Evolutionary conservation across 2,797 vertebrate species (phyloP).

Genomic region (Myotis vivesi): DNA sequence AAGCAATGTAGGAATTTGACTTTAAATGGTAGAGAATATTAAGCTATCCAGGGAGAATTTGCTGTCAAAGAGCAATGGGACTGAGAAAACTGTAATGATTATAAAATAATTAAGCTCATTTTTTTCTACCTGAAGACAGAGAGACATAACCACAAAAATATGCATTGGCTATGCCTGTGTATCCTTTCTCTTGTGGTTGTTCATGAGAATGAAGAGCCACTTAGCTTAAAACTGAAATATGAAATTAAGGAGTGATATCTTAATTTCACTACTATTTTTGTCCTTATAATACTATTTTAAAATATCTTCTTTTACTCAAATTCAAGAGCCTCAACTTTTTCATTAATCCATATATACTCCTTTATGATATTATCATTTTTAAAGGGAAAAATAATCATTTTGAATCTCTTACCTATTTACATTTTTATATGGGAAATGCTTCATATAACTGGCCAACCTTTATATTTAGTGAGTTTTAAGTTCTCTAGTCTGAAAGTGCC

Average conservation of each 20-base stretch:
- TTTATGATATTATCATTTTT: background rate
- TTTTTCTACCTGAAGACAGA: slow-evolving; percentile 50
- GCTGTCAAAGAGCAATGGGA: slow-evolving; percentile 54
- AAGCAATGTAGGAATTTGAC: slow-evolving; percentile 57
- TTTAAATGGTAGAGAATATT: slow-evolving; percentile 63
- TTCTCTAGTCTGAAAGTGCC: background rate
- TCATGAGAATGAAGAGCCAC: slow-evolving; percentile 32
- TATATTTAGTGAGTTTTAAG: background rate
- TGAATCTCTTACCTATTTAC: background rate
- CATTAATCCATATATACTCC: background rate
- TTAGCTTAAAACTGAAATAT: slow-evolving; percentile 8
- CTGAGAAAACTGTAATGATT: slow-evolving; percentile 56
- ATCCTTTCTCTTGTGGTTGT: slow-evolving; percentile 46
- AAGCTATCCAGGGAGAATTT: slow-evolving; percentile 59
- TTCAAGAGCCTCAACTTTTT: background rate
- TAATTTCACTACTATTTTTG: slow-evolving; percentile 30
- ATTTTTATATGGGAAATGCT: background rate
- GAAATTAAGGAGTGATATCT: background rate
- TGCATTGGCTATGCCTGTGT: slow-evolving; percentile 8
- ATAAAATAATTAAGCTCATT: slow-evolving; percentile 59
- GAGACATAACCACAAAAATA: slow-evolving; percentile 53
- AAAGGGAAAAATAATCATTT: background rate
- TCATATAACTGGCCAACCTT: background rate
- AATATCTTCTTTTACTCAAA: background rate
- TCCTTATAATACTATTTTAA: slow-evolving; percentile 12